Conservation (phyloP, 2,888 invertebrate species). For the Pherbina coryleti region DNA sequence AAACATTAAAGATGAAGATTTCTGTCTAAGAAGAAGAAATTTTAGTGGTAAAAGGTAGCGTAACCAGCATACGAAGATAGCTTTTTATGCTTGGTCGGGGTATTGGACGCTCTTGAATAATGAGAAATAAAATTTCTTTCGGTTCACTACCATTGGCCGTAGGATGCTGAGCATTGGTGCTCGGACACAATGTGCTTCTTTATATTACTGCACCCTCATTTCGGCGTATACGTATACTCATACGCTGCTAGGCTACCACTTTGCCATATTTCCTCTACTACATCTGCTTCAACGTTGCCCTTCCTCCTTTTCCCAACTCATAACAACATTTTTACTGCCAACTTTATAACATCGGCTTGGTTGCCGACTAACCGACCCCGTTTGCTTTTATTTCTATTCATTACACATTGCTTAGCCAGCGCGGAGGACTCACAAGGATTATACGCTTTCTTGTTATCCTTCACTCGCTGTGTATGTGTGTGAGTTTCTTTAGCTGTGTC, state of each 20-base stretch:
- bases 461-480: conserved; percentile 50
- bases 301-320: neutral
- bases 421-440: conserved; percentile 31
- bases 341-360: conserved; percentile 7
- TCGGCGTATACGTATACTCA: neutral
- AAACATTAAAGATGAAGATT: no score
- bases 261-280: neutral
- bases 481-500: conserved; percentile 53
- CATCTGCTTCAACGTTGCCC: neutral
- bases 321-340: neutral
- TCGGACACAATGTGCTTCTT: neutral
- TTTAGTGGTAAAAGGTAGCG: no score
- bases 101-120: no score
- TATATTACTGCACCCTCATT: neutral
- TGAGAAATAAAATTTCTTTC: no score
- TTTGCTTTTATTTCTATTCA: conserved; percentile 33
- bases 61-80: no score
- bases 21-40: no score
- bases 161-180: neutral
- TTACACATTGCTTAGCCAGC: conserved; percentile 36
- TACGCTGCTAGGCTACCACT: neutral
- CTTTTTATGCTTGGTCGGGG: no score
- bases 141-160: no score
- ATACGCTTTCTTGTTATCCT: conserved; percentile 46
- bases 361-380: neutral